Evolutionary conservation across 2,888 invertebrate species (phyloP), one percentile per base, ranked within the genome.

Genomic region (Acanthosepion esculentum): DNA sequence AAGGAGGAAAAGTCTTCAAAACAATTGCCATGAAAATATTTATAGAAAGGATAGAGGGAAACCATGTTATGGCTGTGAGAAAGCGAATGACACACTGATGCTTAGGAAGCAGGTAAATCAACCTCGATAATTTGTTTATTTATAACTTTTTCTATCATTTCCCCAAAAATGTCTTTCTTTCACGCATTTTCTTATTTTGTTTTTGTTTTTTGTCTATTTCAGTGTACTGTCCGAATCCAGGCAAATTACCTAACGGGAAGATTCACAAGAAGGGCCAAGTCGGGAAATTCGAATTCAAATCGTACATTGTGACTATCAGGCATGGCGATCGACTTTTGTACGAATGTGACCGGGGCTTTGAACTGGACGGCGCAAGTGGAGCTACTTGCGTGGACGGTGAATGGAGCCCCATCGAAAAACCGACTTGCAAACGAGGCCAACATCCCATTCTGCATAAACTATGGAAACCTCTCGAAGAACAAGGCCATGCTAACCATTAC

Each of bases 341-440:
- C 97, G 99, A 99, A 96, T 99, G 99, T 97, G 98, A 99, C 96
- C 98, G 98, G 96, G 99, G 99, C 0, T 99, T 98, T 97, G 98
- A 99, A 0, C 97, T 99, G 50, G 98, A 98, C 48, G 99, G 99
- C 2, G 98, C 98, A 95, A 98, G 99, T 0, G 98, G 98, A 96
- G 99, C 99, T 0, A 99, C 99, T 0, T 99, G 99, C 96, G 98
- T 99, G 50, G 99, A 99, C 15, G 99, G 99, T 0, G 98, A 98
- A 95, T 99, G 99, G 99, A 98, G 99, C 95, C 99, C 99, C 0
- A 98, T 98, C 95, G 98, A 99, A 96, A 97, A 99, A 94, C 99
- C 99, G 0, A 96, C 96, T 98, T 99, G 99, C 96, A 98, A 98
- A 0, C 98, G 98, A 0, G 99, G 98, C 12, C 98, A 99, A 96